A percentile compares a stretch with the other conserved stretches of the same genome.
Evolutionary conservation across 2,113 vertebrate genomes (phyloP).

Genomic region (Gnathonemus longibarbis): DNA sequence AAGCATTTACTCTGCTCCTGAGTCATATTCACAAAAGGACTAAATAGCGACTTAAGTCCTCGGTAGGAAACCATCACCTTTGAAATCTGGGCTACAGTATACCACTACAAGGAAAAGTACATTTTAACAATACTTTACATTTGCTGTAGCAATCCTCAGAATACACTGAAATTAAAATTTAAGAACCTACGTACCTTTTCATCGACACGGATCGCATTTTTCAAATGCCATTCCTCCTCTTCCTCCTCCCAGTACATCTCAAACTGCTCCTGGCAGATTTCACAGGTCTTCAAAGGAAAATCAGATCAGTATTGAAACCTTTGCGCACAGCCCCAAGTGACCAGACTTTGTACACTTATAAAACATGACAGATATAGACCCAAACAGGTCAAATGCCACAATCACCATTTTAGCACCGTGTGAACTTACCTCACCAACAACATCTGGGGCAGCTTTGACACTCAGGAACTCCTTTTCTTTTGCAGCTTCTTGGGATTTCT

Average conservation of each 20-base stretch:
- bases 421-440: conserved; percentile 76
- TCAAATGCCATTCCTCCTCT: conserved; percentile 97
- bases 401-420: background rate
- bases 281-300: conserved; percentile 68
- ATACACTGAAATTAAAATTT: background rate
- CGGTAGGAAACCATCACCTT: background rate
- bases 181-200: conserved; percentile 69
- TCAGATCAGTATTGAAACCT: background rate
- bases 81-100: background rate
- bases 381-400: background rate
- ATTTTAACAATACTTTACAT: background rate
- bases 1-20: background rate
- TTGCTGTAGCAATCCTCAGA: background rate
- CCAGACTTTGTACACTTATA: background rate
- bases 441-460: conserved; percentile 86
- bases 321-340: background rate
- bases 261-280: conserved; percentile 95
- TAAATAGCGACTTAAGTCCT: background rate
- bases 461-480: conserved; percentile 93
- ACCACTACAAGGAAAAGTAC: background rate
- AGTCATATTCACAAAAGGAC: background rate
- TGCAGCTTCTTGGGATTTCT: conserved; percentile 89
- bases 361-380: background rate
- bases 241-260: conserved; percentile 99
- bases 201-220: conserved; percentile 87